Percentiles rank a stretch among this genome's conserved stretches.
phyloP scores from a whole-genome alignment of 2,888 invertebrate genomes.

The Cryptus armator region DNA sequence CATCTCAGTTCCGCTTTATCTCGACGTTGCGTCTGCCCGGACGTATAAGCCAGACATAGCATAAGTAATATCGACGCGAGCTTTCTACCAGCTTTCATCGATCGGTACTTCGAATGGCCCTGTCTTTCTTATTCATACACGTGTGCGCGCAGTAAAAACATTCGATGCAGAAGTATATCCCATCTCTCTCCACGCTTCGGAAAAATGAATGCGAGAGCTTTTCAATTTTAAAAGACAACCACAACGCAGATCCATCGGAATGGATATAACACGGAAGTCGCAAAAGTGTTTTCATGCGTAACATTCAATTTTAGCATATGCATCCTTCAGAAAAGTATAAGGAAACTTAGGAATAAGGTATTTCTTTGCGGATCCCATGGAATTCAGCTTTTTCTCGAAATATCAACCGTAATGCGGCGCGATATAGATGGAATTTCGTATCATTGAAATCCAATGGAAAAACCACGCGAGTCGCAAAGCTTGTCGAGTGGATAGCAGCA shows the following conservation, averaged over 20 bases:
- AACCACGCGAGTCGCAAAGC: too few relatives aligned
- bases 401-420: neutral
- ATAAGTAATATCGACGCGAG: constrained; percentile 68
- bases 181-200: neutral
- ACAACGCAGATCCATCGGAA: neutral
- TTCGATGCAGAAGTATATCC: neutral
- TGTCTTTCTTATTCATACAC: constrained; percentile 24
- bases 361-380: neutral
- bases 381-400: neutral
- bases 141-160: neutral
- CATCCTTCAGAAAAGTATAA: neutral
- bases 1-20: constrained; percentile 8
- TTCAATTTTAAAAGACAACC: constrained; percentile 28
- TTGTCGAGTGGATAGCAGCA: too few relatives aligned
- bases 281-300: neutral
- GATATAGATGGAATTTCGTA: too few relatives aligned
- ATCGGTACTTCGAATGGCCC: constrained; percentile 5
- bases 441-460: too few relatives aligned
- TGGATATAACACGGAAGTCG: neutral
- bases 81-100: constrained; percentile 50
- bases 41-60: constrained; percentile 66
- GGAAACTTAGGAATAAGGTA: neutral
- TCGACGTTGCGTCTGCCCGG: constrained; percentile 17
- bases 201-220: constrained; percentile 23
- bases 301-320: neutral